Conservation (phyloP, 2,797 vertebrate genomes). For the Muraenolepis orangiensis region DNA sequence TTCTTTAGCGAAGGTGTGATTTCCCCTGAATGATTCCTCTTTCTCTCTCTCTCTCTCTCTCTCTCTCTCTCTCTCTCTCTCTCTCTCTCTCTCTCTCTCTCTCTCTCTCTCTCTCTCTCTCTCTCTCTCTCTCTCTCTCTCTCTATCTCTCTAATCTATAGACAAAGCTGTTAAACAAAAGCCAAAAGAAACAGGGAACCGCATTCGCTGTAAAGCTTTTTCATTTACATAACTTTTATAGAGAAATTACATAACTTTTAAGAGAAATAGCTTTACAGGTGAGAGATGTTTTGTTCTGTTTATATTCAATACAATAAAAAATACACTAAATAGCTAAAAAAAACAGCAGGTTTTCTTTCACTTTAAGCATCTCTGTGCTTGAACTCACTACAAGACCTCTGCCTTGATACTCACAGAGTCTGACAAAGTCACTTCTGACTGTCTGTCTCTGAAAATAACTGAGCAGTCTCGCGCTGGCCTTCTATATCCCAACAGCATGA, state of each 20-base stretch:
- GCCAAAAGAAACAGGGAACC: background rate
- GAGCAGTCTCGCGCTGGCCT: too few relatives aligned
- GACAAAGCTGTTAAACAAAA: constrained; percentile 14
- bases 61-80: too few relatives aligned
- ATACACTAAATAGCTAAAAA: background rate
- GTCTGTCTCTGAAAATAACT: background rate
- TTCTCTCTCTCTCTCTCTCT: constrained; percentile 19
- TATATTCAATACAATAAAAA: background rate
- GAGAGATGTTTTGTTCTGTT: background rate
- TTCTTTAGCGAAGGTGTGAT: too few relatives aligned
- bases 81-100: too few relatives aligned
- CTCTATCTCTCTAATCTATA: constrained; percentile 68
- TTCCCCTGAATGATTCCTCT: too few relatives aligned
- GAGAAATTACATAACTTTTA: too few relatives aligned
- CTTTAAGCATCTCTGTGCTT: background rate
- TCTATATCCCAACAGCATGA: background rate
- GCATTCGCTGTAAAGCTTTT: too few relatives aligned
- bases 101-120: constrained; percentile 29
- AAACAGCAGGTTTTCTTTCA: background rate
- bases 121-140: constrained; percentile 54
- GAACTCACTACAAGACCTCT: background rate
- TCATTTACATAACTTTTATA: background rate
- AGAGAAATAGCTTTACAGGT: background rate
- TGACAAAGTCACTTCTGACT: background rate
- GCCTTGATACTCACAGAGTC: background rate